Base-by-base conservation (phyloP, 2,888 invertebrate species). In the Xestia xanthographa region DNA sequence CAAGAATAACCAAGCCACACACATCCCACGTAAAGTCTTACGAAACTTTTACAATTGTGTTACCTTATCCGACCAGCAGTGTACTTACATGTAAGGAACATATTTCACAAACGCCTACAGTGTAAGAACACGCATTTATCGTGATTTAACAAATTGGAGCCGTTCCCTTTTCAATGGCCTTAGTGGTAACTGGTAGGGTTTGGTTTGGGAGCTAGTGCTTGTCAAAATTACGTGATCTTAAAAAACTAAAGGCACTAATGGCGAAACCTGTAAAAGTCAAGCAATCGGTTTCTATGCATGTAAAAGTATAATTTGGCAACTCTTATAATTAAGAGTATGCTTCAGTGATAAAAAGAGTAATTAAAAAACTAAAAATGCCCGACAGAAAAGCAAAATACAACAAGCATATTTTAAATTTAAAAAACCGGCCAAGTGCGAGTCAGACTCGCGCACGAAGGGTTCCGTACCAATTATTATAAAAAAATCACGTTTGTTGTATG, bases 101-200 rank as follows among this genome's bases (percentile, higher is more conserved):
- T 78, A 80, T 82, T 83, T 79, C 82, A 53, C 82, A 86, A 84
- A 81, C 86, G 66, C 82, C 82, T 75, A 67, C 81, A 66, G 34
- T 41, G 45, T 67, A 70, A 63, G 72, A 68, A 74, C 79, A 68
- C 66, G 50, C 75, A 83, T 85, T 82, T 86, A 87, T 85, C 82
- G 66, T 68, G 83, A 83, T 85, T 86, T 82, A 77, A 82, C 85
- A 86, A 87, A 87, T 87, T 87, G 84, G 45, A 58, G 67, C 87
- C 87, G 45, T 87, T 87, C 87, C 86, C 86, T 87, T 87, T 77
- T 65, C 66, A 38, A 73, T 72, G 87, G 69, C 87, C 87, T 85
- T 77, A 79, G 72, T 70, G 34, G 85, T 75, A 22, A 66, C 45
- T 56, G 43, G 41, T 50, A 56, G 41, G 34, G 17, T 48, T 14